These are phyloP conservation scores for Argopecten irradians DNA, from an alignment of 1,140 invertebrate genomes.

Conservation along the genomic window DNA sequence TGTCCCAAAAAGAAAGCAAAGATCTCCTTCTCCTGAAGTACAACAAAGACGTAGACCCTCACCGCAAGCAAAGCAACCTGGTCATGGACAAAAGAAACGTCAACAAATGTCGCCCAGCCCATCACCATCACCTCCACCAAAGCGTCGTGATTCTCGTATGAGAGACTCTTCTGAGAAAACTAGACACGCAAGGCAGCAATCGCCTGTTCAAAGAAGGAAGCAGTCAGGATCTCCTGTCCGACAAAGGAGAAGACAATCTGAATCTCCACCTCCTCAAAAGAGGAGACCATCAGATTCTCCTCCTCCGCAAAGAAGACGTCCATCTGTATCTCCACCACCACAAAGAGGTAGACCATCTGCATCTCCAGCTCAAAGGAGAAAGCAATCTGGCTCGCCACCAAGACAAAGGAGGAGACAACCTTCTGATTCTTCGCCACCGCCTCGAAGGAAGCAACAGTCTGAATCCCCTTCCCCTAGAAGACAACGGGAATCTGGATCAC, in stretches of 20 bases:
- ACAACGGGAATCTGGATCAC: not conserved
- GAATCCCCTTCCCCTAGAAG: not conserved
- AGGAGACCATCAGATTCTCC: not conserved
- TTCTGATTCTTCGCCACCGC: not conserved
- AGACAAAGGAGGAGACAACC: not conserved
- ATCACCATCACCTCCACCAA: constrained; percentile 6
- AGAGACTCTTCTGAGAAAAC: not conserved
- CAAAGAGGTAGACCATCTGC: not conserved
- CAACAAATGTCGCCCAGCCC: not conserved
- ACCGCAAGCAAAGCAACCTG: not conserved
- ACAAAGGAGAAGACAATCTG: not conserved
- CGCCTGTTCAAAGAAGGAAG: not conserved
- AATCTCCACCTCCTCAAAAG: not conserved
- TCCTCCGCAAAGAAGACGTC: not conserved
- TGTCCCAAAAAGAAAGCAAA: not conserved
- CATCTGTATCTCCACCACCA: not conserved
- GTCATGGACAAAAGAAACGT: not conserved
- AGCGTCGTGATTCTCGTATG: not conserved
- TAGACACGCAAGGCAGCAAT: not conserved
- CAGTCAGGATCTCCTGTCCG: not conserved
- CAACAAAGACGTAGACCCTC: constrained; percentile 1
- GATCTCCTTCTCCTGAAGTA: not conserved
- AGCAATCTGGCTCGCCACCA: not conserved
- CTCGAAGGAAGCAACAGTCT: not conserved
- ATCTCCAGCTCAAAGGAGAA: not conserved